Base-by-base conservation (phyloP, 2,113 vertebrate genomes). In the Meriones unguiculatus region DNA sequence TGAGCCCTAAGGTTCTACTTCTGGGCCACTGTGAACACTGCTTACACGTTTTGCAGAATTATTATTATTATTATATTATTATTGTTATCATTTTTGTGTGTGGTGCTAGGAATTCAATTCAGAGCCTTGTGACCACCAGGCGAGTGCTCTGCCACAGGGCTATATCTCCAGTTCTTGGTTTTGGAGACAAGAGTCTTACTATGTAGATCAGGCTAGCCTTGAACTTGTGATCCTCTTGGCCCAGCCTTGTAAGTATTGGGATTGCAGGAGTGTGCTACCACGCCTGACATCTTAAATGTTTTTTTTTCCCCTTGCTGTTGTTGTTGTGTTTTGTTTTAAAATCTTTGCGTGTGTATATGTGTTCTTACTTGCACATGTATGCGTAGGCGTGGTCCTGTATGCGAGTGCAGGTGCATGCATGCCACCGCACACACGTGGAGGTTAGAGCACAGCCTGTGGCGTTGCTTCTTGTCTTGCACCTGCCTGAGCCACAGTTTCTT, bases 31-130 rank as follows among this genome's bases (percentile, higher is more conserved):
- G 67, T 46, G 50, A 86, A 94, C 32, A 52, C 67, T 78, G 22
- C 87, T 97, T 81, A 93, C 90, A 81, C 95, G 11, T 84, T 94
- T 94, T 89, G 93, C 28, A 77, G 10, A 62, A 64, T 93, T 76
- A 32, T 73, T 24, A 41, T 73, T 24, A 41, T 70, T 38, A 69
- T 22, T 32, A 22, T 41, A 22, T n/a, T 77, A 32, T 62, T 89
- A 41, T 41, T 69, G 13, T 38, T 77, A 64, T 67, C 35, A 72
- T 90, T 78, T 90, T 52, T 70, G 17, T 70, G 20, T 64, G 14
- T 65, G 41, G 35, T 76, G 15, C 24, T 87, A 46, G 65, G 46
- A 30, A 24, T 57, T 15, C 24, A 65, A 54, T 54, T 14, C 35
- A 77, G 59, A 12, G 17, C 11, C 17, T 76, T 25, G 46, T 25